Evolutionary conservation across 2,113 vertebrate species (phyloP).

Genomic region (Mormyrus iriodes): DNA sequence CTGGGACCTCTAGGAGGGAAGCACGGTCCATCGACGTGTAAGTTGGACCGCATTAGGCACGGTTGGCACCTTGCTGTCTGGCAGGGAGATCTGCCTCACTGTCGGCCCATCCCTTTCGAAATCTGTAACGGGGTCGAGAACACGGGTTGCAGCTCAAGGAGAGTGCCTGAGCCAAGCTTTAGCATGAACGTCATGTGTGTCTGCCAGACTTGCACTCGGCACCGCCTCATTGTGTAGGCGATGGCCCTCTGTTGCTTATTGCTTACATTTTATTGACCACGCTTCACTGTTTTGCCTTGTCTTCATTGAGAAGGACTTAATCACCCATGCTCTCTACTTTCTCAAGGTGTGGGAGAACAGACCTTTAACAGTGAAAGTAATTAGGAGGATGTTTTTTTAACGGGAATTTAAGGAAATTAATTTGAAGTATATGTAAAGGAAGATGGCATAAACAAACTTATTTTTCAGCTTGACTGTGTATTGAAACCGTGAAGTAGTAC

Average conservation of each 20-base stretch:
- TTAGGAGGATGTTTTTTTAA: background rate
- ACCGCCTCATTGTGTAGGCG: background rate
- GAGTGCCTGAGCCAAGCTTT: background rate
- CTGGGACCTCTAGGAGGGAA: background rate
- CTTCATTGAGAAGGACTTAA: background rate
- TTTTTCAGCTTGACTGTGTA: background rate
- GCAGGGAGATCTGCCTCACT: background rate
- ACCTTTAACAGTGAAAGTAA: background rate
- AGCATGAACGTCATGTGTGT: background rate
- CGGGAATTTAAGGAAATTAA: no score
- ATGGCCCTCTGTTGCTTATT: background rate
- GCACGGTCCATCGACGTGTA: background rate
- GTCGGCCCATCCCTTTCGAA: background rate
- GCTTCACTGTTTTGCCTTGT: background rate
- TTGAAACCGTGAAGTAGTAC: background rate
- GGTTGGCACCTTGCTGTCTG: slow-evolving; percentile 6
- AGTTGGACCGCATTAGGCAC: background rate
- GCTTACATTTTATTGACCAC: background rate
- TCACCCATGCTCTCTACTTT: background rate
- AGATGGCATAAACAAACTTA: background rate
- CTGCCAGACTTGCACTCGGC: no score
- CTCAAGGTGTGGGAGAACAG: background rate
- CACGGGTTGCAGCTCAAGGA: background rate
- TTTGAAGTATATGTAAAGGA: background rate
- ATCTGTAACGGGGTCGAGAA: background rate